Conservation (phyloP, 2,797 vertebrate genomes). For the Columba guinea region DNA sequence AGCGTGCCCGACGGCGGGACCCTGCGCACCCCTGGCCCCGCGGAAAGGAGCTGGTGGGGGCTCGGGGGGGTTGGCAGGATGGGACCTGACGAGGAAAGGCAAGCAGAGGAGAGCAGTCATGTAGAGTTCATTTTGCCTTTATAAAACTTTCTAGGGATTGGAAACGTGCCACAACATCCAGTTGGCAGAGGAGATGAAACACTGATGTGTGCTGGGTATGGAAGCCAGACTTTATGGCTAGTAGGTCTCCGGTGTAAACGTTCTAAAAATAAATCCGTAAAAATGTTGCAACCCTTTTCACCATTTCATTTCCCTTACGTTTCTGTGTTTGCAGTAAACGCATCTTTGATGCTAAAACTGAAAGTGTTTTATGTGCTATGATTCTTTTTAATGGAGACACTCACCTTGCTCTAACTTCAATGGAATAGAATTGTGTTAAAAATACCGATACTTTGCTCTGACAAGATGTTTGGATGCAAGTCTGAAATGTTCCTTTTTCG, state of each 20-base stretch:
- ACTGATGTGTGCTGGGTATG: neutral
- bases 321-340: conserved; percentile 42
- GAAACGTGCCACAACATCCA: neutral
- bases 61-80: neutral
- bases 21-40: neutral
- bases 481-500: neutral
- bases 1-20: rapidly evolving
- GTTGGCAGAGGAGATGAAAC: conserved; percentile 23
- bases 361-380: neutral
- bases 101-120: neutral
- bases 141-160: neutral
- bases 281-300: neutral
- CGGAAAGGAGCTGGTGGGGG: neutral
- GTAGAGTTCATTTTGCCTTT: neutral
- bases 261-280: conserved; percentile 43
- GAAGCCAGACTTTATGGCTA: neutral
- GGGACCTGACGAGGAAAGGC: neutral
- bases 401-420: conserved; percentile 22
- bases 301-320: neutral
- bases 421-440: neutral
- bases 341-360: conserved; percentile 42
- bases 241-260: neutral
- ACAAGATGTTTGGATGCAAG: neutral
- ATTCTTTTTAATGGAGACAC: neutral
- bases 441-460: neutral